Evolutionary conservation across 2,797 vertebrate genomes (phyloP).

Genomic region (Emydoidea blandingii): DNA sequence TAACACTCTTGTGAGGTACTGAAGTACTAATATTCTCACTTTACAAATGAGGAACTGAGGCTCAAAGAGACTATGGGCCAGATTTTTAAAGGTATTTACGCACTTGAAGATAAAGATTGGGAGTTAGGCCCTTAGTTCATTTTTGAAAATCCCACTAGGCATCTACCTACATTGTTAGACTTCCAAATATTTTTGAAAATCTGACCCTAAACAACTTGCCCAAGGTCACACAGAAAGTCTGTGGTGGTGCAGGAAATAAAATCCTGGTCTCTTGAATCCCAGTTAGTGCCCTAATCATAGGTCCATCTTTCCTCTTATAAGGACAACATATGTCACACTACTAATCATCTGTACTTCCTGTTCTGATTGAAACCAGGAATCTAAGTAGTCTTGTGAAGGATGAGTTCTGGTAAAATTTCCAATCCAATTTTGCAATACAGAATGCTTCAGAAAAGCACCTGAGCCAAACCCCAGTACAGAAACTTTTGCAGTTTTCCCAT

Average conservation of each 20-base stretch:
- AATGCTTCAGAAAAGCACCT: not conserved
- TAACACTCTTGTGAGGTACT: not conserved
- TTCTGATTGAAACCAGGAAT: not conserved
- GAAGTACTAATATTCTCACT: not conserved
- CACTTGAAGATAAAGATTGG: not conserved
- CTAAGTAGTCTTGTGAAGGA: not conserved
- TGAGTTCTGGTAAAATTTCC: not conserved
- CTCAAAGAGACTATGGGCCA: not conserved
- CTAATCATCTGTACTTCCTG: not conserved
- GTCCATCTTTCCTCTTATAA: not conserved
- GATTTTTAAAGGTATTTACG: not conserved
- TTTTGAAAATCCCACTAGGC: not conserved
- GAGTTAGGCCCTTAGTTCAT: not conserved
- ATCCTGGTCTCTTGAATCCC: not conserved
- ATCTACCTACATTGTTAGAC: not conserved
- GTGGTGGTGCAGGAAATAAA: not conserved
- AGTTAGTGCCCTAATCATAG: not conserved
- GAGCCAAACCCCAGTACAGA: not conserved
- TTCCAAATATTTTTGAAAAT: not conserved
- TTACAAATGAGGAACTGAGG: not conserved
- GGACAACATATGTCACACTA: not conserved
- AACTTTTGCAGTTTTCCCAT: not conserved
- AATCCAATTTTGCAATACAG: not conserved
- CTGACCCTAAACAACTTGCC: not conserved
- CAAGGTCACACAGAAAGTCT: not conserved